phyloP scores from a whole-genome alignment of 2,797 vertebrate species.

The Echeneis naucrates region DNA sequence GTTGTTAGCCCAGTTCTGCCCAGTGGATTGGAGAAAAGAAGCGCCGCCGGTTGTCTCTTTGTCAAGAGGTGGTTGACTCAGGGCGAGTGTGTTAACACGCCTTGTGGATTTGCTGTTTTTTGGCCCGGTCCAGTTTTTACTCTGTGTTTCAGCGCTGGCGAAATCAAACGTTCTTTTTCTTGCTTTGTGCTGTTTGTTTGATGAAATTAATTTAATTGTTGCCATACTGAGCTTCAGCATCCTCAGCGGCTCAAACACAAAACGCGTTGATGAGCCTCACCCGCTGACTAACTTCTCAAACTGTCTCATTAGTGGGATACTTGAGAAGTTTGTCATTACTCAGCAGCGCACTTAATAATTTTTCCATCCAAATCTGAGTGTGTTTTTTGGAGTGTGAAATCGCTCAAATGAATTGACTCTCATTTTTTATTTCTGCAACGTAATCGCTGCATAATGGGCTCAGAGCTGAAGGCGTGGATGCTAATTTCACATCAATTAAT shows the following conservation, averaged over 20 bases:
- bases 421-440: slow-evolving; percentile 73
- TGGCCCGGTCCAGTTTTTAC: slow-evolving; percentile 2
- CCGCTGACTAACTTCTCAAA: slow-evolving; percentile 59
- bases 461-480: slow-evolving; percentile 73
- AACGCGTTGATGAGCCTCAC: slow-evolving; percentile 24
- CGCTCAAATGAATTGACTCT: slow-evolving; percentile 68
- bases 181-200: not conserved
- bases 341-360: slow-evolving; percentile 67
- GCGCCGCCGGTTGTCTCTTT: slow-evolving; percentile 51
- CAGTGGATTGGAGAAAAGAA: slow-evolving; percentile 43
- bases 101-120: slow-evolving; percentile 15
- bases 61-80: slow-evolving; percentile 55
- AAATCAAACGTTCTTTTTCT: not conserved
- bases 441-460: slow-evolving; percentile 78
- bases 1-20: slow-evolving; percentile 65
- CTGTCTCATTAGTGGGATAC: slow-evolving; percentile 55
- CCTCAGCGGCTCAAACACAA: slow-evolving; percentile 8
- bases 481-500: slow-evolving; percentile 83
- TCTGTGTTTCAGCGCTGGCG: not conserved
- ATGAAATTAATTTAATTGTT: not conserved
- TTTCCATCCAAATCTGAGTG: slow-evolving; percentile 54
- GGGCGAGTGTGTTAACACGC: slow-evolving; percentile 21
- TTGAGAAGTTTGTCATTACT: slow-evolving; percentile 71
- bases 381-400: slow-evolving; percentile 79
- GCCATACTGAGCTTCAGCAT: not conserved